Evolutionary conservation across 1,140 invertebrate genomes (phyloP).

Genomic region (Meloidogyne floridensis): DNA sequence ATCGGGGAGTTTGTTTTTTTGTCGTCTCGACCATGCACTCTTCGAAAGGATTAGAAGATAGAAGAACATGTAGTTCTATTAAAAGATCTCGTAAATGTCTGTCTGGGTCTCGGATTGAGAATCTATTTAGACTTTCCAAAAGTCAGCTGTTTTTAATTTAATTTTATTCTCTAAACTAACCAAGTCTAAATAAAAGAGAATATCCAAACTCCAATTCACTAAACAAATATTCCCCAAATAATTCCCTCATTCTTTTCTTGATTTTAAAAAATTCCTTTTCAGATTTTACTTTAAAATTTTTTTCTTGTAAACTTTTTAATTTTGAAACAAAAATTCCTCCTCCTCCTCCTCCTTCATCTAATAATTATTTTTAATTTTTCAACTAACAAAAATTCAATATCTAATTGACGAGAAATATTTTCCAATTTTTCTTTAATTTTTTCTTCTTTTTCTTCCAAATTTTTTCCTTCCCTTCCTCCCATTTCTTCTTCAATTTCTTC

Average conservation of each 20-base stretch:
- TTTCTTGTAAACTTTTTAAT: not conserved
- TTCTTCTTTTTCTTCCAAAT: not conserved
- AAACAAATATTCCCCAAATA: not conserved
- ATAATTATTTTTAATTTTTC: not conserved
- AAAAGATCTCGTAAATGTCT: too few species aligned
- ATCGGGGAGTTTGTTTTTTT: too few species aligned
- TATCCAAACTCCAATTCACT: not conserved
- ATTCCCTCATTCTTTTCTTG: not conserved
- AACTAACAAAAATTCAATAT: not conserved
- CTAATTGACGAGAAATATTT: not conserved
- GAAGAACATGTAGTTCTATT: too few species aligned
- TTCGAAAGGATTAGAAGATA: too few species aligned
- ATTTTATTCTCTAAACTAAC: not conserved
- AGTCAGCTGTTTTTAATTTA: too few species aligned
- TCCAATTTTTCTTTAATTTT: not conserved
- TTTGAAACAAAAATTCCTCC: not conserved
- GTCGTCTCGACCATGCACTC: too few species aligned
- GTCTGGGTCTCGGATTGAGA: too few species aligned
- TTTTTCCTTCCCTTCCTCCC: too few species aligned
- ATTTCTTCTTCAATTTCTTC: not conserved
- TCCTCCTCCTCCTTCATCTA: not conserved
- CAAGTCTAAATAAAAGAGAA: not conserved
- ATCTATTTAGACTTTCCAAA: too few species aligned
- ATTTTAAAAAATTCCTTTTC: not conserved
- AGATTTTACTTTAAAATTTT: not conserved